These are phyloP conservation scores for Brachionus plicatilis DNA, from an alignment of 1,140 invertebrate species.

Conservation along the genomic window DNA sequence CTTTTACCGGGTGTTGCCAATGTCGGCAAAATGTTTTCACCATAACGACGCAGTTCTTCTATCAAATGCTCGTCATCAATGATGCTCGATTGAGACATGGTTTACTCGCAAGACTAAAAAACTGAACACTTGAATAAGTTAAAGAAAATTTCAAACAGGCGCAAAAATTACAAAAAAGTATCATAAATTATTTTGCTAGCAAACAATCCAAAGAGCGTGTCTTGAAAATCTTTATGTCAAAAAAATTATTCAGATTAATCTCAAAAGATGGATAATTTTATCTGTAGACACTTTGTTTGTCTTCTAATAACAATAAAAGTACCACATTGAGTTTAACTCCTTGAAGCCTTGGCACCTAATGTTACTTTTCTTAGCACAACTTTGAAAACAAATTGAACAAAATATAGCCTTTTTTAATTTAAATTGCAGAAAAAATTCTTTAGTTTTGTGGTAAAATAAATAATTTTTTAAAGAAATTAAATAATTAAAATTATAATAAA, in stretches of 20 bases:
- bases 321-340: no score
- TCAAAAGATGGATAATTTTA: neutral
- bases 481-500: no score
- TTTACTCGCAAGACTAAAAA: neutral
- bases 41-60: constrained; percentile 25
- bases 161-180: neutral
- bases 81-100: constrained; percentile 14
- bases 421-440: no score
- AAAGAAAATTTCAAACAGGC: neutral
- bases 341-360: no score
- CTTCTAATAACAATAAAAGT: no score
- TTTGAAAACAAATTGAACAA: no score
- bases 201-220: neutral
- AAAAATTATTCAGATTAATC: neutral
- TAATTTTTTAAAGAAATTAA: no score
- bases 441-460: no score
- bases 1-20: neutral
- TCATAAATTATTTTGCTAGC: neutral
- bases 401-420: no score
- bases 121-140: neutral
- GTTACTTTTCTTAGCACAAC: no score
- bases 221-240: neutral
- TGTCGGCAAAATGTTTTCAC: constrained; percentile 16
- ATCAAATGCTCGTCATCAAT: constrained; percentile 31
- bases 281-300: neutral